phyloP scores from a whole-genome alignment of 2,888 invertebrate species.

The Dryococelus australis region DNA sequence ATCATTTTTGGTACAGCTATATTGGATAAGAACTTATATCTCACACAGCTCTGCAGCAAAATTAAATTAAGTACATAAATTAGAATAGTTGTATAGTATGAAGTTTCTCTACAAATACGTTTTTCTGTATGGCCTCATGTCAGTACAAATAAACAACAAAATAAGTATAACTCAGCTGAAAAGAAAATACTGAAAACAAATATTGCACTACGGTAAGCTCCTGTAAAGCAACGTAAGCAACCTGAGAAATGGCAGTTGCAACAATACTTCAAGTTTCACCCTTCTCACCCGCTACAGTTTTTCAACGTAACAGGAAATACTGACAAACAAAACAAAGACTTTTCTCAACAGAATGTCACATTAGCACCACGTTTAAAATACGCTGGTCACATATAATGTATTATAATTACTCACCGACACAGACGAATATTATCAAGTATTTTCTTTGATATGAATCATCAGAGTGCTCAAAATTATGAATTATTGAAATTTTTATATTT shows the following conservation, averaged over 20 bases:
- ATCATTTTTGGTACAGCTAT: not conserved
- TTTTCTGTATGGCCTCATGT: not conserved
- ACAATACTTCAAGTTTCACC: not conserved
- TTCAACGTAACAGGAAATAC: slow-evolving; percentile 2
- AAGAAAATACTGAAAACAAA: not conserved
- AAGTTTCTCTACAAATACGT: not conserved
- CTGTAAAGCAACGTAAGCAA: not conserved
- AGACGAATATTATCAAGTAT: not conserved
- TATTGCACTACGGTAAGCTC: not conserved
- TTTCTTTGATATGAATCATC: not conserved
- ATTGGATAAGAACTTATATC: not conserved
- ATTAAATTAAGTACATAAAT: not conserved
- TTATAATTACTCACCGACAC: not conserved
- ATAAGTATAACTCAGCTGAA: not conserved
- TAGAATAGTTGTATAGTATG: too few species aligned
- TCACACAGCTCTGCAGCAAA: not conserved
- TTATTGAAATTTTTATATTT: not conserved
- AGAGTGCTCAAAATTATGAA: slow-evolving; percentile 16
- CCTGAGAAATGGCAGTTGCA: not conserved
- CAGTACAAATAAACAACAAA: not conserved
- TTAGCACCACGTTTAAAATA: slow-evolving; percentile 24
- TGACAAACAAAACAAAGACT: not conserved
- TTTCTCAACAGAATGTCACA: not conserved
- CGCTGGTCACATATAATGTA: slow-evolving; percentile 20
- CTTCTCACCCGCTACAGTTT: not conserved